Evolutionary conservation across 2,888 invertebrate species (phyloP).

Genomic region (Liposcelis brunnea): DNA sequence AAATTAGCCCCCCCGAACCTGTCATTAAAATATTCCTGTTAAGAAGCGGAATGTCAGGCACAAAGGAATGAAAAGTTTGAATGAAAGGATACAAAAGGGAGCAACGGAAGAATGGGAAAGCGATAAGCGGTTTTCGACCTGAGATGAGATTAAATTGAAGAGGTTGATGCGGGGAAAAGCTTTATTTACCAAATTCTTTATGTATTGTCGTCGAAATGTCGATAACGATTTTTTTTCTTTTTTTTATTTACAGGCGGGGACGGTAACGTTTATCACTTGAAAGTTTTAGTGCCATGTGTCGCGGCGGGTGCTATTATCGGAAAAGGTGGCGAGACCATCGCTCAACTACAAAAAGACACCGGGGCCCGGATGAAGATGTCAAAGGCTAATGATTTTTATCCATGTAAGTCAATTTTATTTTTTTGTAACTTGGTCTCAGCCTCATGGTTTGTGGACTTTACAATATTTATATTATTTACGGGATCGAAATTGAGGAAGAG

Average conservation of each 20-base stretch:
- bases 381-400: conserved; percentile 96
- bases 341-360: conserved; percentile 92
- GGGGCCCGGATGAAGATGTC: conserved; percentile 98
- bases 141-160: too few relatives aligned
- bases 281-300: conserved; percentile 89
- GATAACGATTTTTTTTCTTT: not conserved
- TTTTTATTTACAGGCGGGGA: conserved; percentile 30
- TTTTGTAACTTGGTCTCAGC: conserved; percentile 1
- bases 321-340: conserved; percentile 97
- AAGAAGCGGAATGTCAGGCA: too few relatives aligned
- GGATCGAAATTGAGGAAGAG: not conserved
- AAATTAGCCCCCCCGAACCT: too few relatives aligned
- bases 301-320: conserved; percentile 99
- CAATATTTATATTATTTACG: not conserved
- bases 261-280: conserved; percentile 85
- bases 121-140: too few relatives aligned
- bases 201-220: not conserved
- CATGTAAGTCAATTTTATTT: conserved; percentile 45
- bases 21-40: too few relatives aligned
- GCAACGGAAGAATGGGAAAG: too few relatives aligned
- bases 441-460: too few relatives aligned
- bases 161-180: too few relatives aligned
- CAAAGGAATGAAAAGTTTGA: too few relatives aligned
- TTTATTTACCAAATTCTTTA: too few relatives aligned
- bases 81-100: too few relatives aligned